These are phyloP conservation scores for Hydropsyche tenuis DNA, from an alignment of 1,140 invertebrate genomes.

Conservation along the genomic window DNA sequence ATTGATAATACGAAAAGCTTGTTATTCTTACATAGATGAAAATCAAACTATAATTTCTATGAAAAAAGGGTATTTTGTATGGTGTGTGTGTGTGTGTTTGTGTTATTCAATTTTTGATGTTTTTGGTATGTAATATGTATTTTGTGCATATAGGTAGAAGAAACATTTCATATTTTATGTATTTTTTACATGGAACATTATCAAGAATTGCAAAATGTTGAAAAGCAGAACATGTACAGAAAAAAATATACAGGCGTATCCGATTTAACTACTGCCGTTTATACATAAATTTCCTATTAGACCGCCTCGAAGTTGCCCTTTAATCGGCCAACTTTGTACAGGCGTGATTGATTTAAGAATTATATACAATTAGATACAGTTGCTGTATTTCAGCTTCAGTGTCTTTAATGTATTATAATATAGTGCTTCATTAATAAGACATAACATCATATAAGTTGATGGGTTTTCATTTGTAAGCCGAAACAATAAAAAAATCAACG, in stretches of 20 bases:
- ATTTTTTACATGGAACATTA: constrained; percentile 8
- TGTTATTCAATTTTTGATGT: constrained; percentile 1
- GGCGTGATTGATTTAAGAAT: constrained; percentile 17
- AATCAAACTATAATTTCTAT: too few species aligned
- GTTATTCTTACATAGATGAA: too few species aligned
- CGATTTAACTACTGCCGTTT: background rate
- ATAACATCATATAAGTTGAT: too few species aligned
- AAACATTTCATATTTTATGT: background rate
- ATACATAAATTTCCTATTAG: constrained; percentile 18
- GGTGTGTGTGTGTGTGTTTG: constrained; percentile 4
- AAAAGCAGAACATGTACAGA: constrained; percentile 24
- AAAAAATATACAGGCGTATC: constrained; percentile 20
- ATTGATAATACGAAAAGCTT: too few species aligned
- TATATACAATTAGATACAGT: constrained; percentile 19
- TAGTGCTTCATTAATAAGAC: too few species aligned
- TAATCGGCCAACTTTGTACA: background rate
- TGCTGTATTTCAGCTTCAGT: background rate
- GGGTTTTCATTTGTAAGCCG: background rate
- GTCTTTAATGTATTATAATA: background rate
- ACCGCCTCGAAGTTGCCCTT: background rate
- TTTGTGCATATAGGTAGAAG: background rate
- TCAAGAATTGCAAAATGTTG: constrained; percentile 9
- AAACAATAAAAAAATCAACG: background rate
- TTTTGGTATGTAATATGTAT: background rate
- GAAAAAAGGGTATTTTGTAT: background rate